phyloP scores from a whole-genome alignment of 2,888 invertebrate species.

The Ceriagrion tenellum region DNA sequence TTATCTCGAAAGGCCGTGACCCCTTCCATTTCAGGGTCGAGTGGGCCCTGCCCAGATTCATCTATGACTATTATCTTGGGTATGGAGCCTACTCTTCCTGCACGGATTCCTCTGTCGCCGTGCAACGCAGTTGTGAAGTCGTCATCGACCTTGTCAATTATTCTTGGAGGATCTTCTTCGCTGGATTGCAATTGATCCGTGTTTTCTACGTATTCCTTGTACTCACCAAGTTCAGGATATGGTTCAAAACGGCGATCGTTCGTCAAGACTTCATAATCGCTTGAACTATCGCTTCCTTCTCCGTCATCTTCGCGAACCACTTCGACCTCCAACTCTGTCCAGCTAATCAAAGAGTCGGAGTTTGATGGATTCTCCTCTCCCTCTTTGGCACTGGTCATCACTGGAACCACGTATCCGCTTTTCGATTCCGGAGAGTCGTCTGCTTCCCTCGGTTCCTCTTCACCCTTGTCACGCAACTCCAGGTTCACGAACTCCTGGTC shows the following conservation, averaged over 20 bases:
- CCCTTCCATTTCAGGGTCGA: background rate
- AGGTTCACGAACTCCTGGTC: background rate
- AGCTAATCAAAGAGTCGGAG: background rate
- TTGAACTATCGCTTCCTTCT: background rate
- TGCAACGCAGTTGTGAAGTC: background rate
- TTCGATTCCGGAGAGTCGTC: background rate
- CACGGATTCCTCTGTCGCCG: background rate
- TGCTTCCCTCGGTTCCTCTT: background rate
- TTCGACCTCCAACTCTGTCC: background rate
- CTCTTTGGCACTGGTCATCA: background rate
- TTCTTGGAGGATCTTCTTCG: background rate
- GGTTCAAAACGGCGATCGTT: background rate
- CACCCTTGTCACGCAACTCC: background rate
- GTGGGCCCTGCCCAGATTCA: background rate
- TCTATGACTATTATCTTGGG: background rate
- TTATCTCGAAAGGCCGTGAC: background rate
- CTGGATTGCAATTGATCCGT: background rate
- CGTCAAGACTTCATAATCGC: background rate
- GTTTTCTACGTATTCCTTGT: background rate
- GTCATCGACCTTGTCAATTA: background rate
- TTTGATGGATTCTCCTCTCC: background rate
- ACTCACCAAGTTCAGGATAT: background rate
- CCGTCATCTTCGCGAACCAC: background rate
- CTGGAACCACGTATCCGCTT: background rate
- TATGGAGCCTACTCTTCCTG: background rate